phyloP scores from a whole-genome alignment of 2,797 vertebrate genomes.

The Enteromius thamalakanensis region DNA sequence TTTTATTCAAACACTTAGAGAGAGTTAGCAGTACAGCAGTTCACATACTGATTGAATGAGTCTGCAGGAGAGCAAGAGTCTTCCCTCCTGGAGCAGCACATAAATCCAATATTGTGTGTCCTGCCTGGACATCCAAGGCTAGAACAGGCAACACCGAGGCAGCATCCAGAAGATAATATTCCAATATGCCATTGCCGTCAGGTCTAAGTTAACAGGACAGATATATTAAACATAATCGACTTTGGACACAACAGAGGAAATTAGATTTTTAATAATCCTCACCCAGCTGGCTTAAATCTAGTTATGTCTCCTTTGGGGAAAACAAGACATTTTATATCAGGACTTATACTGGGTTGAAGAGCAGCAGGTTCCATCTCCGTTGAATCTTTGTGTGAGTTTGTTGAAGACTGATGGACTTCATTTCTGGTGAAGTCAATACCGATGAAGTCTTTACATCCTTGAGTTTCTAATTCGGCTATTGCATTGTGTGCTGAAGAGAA shows the following conservation, averaged over 20 bases:
- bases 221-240: not conserved
- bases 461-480: conserved; percentile 70
- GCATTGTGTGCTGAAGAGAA: conserved; percentile 67
- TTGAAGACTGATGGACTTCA: not conserved
- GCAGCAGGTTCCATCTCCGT: conserved; percentile 5
- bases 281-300: conserved; percentile 87
- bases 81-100: conserved; percentile 96
- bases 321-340: conserved; percentile 87
- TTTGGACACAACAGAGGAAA: not conserved
- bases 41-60: conserved; percentile 81
- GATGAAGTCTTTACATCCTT: conserved; percentile 84
- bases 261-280: conserved; percentile 41
- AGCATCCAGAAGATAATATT: conserved; percentile 93
- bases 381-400: not conserved
- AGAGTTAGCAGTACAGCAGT: too few relatives aligned
- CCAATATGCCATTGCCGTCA: conserved; percentile 75
- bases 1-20: not conserved
- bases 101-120: conserved; percentile 87
- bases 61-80: conserved; percentile 87
- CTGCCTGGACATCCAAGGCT: conserved; percentile 80
- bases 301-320: conserved; percentile 87
- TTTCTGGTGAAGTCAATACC: conserved; percentile 48
- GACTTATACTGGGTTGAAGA: conserved; percentile 57
- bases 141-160: conserved; percentile 91
- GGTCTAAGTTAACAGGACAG: conserved; percentile 71